Evolutionary conservation across 2,888 invertebrate genomes (phyloP).

Genomic region (Lampropteryx suffumata): DNA sequence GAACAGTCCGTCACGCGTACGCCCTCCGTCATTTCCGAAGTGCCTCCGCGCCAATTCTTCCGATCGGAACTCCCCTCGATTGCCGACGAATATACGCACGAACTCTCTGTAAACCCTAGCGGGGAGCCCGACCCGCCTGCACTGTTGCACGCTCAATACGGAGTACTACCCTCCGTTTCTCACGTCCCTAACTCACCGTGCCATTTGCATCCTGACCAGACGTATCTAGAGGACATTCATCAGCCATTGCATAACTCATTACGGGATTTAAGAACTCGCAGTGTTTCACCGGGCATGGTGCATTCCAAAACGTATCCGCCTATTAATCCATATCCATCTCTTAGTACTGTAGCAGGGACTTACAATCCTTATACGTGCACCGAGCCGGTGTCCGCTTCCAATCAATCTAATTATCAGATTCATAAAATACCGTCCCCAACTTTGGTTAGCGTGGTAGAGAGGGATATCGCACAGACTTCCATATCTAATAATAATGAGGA

Average conservation of each 20-base stretch:
- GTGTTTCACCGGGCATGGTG: slow-evolving; percentile 60
- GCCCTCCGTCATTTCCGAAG: slow-evolving; percentile 59
- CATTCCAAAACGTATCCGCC: slow-evolving; percentile 76
- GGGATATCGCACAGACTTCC: slow-evolving; percentile 62
- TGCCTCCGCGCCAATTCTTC: slow-evolving; percentile 66
- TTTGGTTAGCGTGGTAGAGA: slow-evolving; percentile 56
- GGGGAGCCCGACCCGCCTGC: slow-evolving; percentile 65
- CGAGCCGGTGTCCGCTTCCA: slow-evolving; percentile 58
- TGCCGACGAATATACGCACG: slow-evolving; percentile 56
- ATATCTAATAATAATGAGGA: slow-evolving; percentile 52
- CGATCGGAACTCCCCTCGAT: slow-evolving; percentile 53
- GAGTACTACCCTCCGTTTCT: slow-evolving; percentile 70
- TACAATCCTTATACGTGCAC: slow-evolving; percentile 75
- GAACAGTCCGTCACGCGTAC: slow-evolving; percentile 39
- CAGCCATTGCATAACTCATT: slow-evolving; percentile 59
- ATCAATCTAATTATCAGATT: slow-evolving; percentile 48
- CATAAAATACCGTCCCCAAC: slow-evolving; percentile 52
- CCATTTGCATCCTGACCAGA: slow-evolving; percentile 69
- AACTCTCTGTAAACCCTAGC: slow-evolving; percentile 65
- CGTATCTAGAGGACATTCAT: slow-evolving; percentile 52
- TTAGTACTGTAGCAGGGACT: slow-evolving; percentile 77
- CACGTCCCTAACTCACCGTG: slow-evolving; percentile 77
- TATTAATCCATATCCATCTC: slow-evolving; percentile 71
- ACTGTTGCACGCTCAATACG: slow-evolving; percentile 73
- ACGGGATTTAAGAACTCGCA: slow-evolving; percentile 62